A percentile compares a stretch with the other conserved stretches of the same genome.
Evolutionary conservation across 2,113 vertebrate species (phyloP).

Genomic region (Oophaga pumilio): DNA sequence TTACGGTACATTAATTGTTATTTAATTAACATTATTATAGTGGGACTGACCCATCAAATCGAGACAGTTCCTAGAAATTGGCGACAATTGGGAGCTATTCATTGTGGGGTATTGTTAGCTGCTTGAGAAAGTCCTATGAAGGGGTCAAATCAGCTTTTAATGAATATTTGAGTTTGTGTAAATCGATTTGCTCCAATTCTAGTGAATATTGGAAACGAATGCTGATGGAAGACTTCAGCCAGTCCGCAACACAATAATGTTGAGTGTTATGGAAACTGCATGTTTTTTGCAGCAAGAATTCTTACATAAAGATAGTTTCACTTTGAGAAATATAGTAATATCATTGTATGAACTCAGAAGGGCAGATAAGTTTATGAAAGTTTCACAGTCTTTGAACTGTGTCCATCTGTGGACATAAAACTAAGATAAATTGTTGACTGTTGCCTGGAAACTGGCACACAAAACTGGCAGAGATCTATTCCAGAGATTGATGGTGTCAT

Average conservation of each 20-base stretch:
- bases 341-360: neutral
- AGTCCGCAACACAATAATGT: neutral
- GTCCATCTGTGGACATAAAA: conserved; percentile 1
- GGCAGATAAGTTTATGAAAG: conserved; percentile 25
- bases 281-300: neutral
- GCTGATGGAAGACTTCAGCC: neutral
- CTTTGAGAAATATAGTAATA: neutral
- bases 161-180: too few species aligned
- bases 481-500: conserved; percentile 30
- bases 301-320: neutral
- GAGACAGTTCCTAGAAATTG: too few species aligned
- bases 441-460: conserved; percentile 22
- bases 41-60: too few species aligned
- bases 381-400: conserved; percentile 9
- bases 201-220: too few species aligned
- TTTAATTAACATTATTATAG: too few species aligned
- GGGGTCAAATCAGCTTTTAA: too few species aligned
- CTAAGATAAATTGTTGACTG: conserved; percentile 21
- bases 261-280: neutral
- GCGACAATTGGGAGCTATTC: too few species aligned
- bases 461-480: conserved; percentile 28
- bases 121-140: too few species aligned
- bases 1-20: too few species aligned
- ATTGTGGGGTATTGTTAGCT: too few species aligned
- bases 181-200: too few species aligned